Percentiles rank a stretch among this genome's conserved stretches.
phyloP scores from a whole-genome alignment of 2,797 vertebrate species.

The Hapalemur alaotrensis region DNA sequence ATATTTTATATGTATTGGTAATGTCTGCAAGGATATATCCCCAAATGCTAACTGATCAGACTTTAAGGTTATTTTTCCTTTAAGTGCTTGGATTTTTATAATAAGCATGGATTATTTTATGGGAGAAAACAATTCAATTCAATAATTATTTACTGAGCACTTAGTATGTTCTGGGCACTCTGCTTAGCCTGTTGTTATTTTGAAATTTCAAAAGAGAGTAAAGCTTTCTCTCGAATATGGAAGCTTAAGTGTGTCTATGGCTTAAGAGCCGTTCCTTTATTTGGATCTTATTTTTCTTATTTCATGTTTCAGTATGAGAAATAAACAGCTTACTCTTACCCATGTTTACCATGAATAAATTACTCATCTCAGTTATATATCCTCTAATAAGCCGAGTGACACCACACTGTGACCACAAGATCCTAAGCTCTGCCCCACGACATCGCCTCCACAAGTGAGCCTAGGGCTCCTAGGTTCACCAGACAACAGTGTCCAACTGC shows the following conservation, averaged over 20 bases:
- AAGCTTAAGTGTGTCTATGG: background rate
- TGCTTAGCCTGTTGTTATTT: background rate
- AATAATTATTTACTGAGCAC: background rate
- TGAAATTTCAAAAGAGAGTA: background rate
- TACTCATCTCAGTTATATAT: slow-evolving; percentile 26
- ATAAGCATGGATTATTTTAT: background rate
- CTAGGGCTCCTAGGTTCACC: background rate
- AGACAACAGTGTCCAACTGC: too few relatives aligned
- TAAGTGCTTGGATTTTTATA: background rate
- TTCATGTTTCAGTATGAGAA: background rate
- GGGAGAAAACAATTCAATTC: background rate
- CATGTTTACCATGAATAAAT: background rate
- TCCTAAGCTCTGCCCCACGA: accelerated
- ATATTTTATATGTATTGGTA: background rate
- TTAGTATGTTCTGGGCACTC: background rate
- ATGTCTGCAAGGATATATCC: background rate
- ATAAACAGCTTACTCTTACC: background rate
- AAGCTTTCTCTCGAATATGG: background rate
- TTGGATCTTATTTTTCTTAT: background rate
- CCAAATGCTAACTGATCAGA: background rate
- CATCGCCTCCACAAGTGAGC: background rate
- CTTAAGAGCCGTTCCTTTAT: background rate
- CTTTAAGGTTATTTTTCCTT: background rate
- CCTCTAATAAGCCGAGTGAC: background rate
- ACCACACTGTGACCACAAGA: background rate